Evolutionary conservation across 2,888 invertebrate genomes (phyloP), one percentile per base, ranked within the genome.

Genomic region (Harmothoe impar): DNA sequence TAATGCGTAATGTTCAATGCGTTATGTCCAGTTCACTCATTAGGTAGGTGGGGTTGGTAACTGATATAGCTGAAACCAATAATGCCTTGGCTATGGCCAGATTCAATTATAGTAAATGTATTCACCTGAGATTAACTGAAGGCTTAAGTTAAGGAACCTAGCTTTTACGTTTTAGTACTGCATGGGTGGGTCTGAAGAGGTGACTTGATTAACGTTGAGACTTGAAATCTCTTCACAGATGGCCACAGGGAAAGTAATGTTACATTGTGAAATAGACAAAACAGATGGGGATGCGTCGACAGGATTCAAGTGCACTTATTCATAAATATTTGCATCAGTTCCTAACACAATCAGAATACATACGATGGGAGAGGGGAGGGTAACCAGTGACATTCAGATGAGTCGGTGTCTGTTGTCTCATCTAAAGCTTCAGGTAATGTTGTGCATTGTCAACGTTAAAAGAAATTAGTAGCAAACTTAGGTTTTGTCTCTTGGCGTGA

Each of bases 221-320:
- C n/a, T 1, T 62, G n/a, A n/a, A n/a, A n/a, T 62, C 3, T 62
- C 62, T n/a, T 62, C n/a, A 62, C 62, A n/a, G 7, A 17, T 52
- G 17, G 62, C 15, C 62, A n/a, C 62, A 62, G 62, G n/a, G 62
- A 5, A 3, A 15, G n/a, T 81, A 35, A 35, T 17, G 20, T n/a
- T 35, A 43, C 81, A 81, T 12, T 35, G 5, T 12, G 35, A 85
- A 25, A 52, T 7, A 86, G 52, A 86, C 86, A 54, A 86, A 43
- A 86, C 86, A 86, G 86, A 86, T 43, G 86, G 52, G 52, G 52
- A 29, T 86, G 86, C 52, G 52, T 52, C 52, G 56, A 86, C 33
- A 25, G 15, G 86, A 86, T 86, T 86, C 86, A 86, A 86, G 86
- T 86, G 86, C 86, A 86, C 86, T 86, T 86, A 56, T 84, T 84